These are phyloP conservation scores for Tanypteryx hageni DNA, from an alignment of 2,888 invertebrate genomes.

Conservation along the genomic window DNA sequence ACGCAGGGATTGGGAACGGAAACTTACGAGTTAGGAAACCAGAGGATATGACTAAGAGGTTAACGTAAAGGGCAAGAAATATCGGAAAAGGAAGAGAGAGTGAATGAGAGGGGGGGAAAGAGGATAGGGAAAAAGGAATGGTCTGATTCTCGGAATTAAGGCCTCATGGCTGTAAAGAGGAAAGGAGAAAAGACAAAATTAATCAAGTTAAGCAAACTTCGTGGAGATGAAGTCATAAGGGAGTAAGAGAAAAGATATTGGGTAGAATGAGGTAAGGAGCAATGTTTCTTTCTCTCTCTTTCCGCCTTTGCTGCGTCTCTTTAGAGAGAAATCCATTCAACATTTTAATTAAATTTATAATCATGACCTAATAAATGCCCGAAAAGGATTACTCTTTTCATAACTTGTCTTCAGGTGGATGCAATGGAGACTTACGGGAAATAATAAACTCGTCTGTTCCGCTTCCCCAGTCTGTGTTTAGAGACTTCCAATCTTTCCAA, in stretches of 20 bases:
- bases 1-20: too few relatives aligned
- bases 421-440: neutral
- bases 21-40: too few relatives aligned
- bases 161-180: neutral
- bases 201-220: constrained; percentile 48
- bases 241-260: constrained; percentile 15
- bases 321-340: neutral
- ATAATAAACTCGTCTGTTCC: neutral
- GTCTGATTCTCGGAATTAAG: neutral
- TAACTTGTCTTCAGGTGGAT: neutral
- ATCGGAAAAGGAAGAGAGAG: too few relatives aligned
- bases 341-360: constrained; percentile 58
- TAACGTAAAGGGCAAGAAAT: too few relatives aligned
- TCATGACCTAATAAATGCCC: constrained; percentile 6
- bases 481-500: neutral
- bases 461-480: neutral
- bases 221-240: constrained; percentile 37
- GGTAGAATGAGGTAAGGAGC: neutral
- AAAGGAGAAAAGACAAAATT: constrained; percentile 9
- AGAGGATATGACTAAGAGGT: too few relatives aligned
- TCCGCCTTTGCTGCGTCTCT: neutral
- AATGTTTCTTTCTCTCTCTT: constrained; percentile 38
- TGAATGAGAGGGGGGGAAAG: neutral
- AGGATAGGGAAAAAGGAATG: neutral
- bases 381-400: constrained; percentile 18